A percentile compares a stretch with the other conserved stretches of the same genome.
These are phyloP conservation scores for Euphonia xanthogaster DNA, from an alignment of 2,797 vertebrate species.

Conservation along the genomic window DNA sequence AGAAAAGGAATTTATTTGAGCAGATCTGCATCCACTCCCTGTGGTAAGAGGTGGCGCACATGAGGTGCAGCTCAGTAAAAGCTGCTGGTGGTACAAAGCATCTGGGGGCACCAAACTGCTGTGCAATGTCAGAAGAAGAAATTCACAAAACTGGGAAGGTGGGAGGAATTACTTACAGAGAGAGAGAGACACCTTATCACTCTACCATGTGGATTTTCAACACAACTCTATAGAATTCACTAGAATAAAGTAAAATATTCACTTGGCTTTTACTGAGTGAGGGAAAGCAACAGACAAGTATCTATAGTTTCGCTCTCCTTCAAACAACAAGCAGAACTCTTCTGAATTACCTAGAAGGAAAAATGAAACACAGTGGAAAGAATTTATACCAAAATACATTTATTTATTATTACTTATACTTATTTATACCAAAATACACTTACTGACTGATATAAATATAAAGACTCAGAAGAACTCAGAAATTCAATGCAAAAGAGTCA, in stretches of 20 bases:
- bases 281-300: neutral
- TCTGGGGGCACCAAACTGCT: neutral
- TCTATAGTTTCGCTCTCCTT: neutral
- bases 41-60: neutral
- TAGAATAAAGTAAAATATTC: neutral
- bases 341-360: neutral
- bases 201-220: neutral
- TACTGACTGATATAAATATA: slow-evolving; percentile 6
- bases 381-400: neutral
- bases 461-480: slow-evolving; percentile 16
- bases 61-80: neutral
- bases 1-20: neutral
- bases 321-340: neutral
- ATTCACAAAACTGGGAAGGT: neutral
- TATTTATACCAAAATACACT: neutral
- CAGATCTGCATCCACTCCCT: neutral
- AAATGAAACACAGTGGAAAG: slow-evolving; percentile 15
- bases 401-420: neutral
- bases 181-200: neutral
- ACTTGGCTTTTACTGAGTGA: neutral
- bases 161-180: neutral
- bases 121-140: neutral
- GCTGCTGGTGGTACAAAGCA: neutral
- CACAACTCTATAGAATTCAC: neutral
- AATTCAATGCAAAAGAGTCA: slow-evolving; percentile 25